A percentile compares a stretch with the other conserved stretches of the same genome.
Evolutionary conservation across 2,797 vertebrate genomes (phyloP).

Genomic region (Eulemur mongoz): DNA sequence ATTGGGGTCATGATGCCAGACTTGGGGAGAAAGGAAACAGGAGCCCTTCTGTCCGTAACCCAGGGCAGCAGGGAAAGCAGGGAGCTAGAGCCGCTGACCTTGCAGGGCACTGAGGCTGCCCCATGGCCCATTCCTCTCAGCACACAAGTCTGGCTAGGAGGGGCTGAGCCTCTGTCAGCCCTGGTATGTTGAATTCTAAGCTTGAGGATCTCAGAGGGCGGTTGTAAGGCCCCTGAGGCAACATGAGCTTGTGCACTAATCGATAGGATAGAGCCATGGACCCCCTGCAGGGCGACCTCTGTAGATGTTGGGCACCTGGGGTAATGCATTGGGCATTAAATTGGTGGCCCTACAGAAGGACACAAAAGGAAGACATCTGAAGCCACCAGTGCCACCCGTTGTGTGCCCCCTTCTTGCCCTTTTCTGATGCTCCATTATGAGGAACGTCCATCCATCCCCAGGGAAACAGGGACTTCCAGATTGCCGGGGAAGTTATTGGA

Average conservation of each 20-base stretch:
- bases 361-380: background rate
- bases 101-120: fast-evolving
- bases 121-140: fast-evolving
- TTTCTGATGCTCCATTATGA: background rate
- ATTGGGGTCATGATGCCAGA: background rate
- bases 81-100: background rate
- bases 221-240: background rate
- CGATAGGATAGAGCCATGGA: background rate
- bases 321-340: background rate
- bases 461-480: background rate
- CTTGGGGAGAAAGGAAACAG: background rate
- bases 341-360: background rate
- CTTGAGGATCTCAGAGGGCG: background rate
- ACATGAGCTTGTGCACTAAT: background rate
- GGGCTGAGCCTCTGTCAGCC: too few relatives aligned
- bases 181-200: background rate
- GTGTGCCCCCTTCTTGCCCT: background rate
- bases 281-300: background rate
- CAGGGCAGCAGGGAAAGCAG: background rate
- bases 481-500: background rate
- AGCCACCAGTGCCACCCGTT: too few relatives aligned
- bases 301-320: fast-evolving
- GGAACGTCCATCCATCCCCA: background rate
- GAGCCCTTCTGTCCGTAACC: background rate
- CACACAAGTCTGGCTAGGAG: background rate